Percentiles rank a stretch among this genome's conserved stretches.
These are phyloP conservation scores for Amiota mariae DNA, from an alignment of 2,888 invertebrate genomes.

Conservation along the genomic window DNA sequence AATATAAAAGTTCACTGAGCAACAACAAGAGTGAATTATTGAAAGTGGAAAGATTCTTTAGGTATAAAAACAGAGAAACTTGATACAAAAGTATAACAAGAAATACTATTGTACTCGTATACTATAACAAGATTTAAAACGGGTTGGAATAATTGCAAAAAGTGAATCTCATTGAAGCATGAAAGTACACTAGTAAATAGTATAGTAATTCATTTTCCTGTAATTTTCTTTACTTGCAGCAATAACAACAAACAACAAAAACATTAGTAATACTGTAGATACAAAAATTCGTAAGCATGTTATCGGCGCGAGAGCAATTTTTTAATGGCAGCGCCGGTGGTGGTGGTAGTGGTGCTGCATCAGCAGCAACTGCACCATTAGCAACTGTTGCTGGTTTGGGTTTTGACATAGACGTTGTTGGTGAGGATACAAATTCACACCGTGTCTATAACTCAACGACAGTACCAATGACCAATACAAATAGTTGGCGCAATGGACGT, in stretches of 20 bases:
- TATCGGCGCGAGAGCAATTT: slow-evolving; percentile 65
- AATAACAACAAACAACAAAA: slow-evolving; percentile 26
- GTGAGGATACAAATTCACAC: slow-evolving; percentile 44
- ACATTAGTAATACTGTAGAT: not conserved
- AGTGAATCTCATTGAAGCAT: not conserved
- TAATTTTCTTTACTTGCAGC: slow-evolving; percentile 21
- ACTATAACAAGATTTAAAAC: no score
- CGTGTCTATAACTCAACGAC: slow-evolving; percentile 66
- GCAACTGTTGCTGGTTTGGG: slow-evolving; percentile 53
- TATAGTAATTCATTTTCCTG: not conserved
- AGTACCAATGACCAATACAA: slow-evolving; percentile 53
- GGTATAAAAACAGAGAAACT: no score
- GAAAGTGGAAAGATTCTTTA: no score
- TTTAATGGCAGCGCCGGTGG: slow-evolving; percentile 49
- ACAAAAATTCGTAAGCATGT: slow-evolving; percentile 50
- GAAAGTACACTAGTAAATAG: not conserved
- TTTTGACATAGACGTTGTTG: slow-evolving; percentile 58
- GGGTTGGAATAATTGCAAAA: not conserved
- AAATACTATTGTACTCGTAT: no score
- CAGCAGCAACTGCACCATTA: slow-evolving; percentile 32
- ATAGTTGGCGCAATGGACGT: slow-evolving; percentile 50
- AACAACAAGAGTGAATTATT: no score
- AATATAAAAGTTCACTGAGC: no score
- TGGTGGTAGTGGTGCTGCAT: not conserved
- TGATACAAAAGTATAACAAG: no score